These are phyloP conservation scores for Meleagris gallopavo DNA, from an alignment of 2,113 vertebrate species.

Conservation along the genomic window DNA sequence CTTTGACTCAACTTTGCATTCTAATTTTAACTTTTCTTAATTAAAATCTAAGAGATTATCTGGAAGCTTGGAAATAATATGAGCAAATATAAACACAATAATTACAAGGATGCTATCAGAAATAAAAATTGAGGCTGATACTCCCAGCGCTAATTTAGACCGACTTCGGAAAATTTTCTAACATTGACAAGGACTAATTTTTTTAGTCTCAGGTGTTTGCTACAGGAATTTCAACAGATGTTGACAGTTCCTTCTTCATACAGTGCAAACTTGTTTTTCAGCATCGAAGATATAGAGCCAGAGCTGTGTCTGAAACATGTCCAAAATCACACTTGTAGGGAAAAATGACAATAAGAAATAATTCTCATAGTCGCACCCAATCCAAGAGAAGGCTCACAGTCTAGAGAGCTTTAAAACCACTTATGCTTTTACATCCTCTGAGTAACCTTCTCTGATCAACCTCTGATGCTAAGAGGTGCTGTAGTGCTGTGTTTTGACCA, in stretches of 20 bases:
- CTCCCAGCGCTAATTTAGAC: not conserved
- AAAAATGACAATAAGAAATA: not conserved
- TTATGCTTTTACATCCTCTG: not conserved
- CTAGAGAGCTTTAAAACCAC: not conserved
- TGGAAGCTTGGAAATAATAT: not conserved
- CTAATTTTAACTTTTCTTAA: not conserved
- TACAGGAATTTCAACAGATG: not conserved
- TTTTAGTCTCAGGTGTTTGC: not conserved
- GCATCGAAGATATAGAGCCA: rapidly evolving
- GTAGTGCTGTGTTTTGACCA: not conserved
- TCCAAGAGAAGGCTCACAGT: not conserved
- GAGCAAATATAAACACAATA: not conserved
- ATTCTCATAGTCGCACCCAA: not conserved
- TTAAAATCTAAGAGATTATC: not conserved
- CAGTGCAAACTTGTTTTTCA: not conserved
- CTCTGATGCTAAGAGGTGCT: not conserved
- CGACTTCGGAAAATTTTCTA: not conserved
- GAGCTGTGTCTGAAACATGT: not conserved
- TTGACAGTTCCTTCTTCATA: not conserved
- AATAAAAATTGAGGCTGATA: not conserved
- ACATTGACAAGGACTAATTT: not conserved
- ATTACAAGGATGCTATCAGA: not conserved
- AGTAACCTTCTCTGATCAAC: not conserved
- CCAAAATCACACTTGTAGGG: not conserved
- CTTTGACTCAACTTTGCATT: not conserved